Conservation (phyloP, 2,888 invertebrate species). For the Eupithecia subfuscata region DNA sequence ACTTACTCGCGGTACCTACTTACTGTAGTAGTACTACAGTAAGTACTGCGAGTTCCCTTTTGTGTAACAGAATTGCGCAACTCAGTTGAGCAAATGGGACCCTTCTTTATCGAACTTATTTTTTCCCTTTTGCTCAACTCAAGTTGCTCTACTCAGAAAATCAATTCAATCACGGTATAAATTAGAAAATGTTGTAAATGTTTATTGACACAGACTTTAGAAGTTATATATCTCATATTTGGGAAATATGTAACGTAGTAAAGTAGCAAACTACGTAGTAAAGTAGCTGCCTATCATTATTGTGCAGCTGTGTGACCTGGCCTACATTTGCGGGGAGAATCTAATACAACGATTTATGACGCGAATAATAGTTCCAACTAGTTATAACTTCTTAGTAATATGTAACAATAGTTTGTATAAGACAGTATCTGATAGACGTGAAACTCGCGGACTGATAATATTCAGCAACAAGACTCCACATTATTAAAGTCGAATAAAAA, state of each 20-base stretch:
- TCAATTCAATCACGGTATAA: too few relatives aligned
- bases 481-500: background rate
- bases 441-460: conserved; percentile 4
- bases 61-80: too few relatives aligned
- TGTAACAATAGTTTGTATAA: conserved; percentile 11
- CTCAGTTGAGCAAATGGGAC: too few relatives aligned
- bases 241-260: background rate
- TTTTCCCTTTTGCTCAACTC: too few relatives aligned
- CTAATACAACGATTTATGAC: conserved; percentile 42
- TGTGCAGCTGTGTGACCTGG: conserved; percentile 45
- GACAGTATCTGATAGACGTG: conserved; percentile 1
- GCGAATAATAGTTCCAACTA: conserved; percentile 26
- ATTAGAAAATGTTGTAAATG: too few relatives aligned
- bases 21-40: too few relatives aligned
- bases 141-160: too few relatives aligned
- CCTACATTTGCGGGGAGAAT: conserved; percentile 35
- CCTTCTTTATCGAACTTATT: too few relatives aligned
- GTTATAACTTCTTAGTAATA: conserved; percentile 30
- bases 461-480: background rate
- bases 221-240: too few relatives aligned
- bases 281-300: conserved; percentile 1
- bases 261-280: background rate
- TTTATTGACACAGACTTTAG: too few relatives aligned
- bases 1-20: too few relatives aligned
- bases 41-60: too few relatives aligned